Conservation (phyloP, 2,888 invertebrate genomes). For the Halictus ligatus region DNA sequence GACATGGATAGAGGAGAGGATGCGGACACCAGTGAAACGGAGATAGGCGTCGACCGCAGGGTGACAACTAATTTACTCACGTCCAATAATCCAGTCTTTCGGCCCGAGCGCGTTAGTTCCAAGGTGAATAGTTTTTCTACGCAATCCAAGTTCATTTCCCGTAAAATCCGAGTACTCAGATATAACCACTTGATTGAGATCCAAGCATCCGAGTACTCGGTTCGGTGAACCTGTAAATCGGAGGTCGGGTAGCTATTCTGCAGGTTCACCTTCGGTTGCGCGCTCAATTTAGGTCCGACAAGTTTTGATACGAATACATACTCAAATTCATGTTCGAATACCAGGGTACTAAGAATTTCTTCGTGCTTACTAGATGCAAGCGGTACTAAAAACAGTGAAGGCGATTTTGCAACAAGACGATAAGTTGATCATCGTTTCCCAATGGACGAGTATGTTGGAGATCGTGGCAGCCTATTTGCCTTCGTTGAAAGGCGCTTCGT, state of each 20-base stretch:
- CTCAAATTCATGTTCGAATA: background rate
- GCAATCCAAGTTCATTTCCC: too few species aligned
- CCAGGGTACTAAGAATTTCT: background rate
- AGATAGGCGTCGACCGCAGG: conserved; percentile 85
- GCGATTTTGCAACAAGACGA: conserved; percentile 85
- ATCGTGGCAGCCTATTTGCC: conserved; percentile 89
- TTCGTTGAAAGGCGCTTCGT: conserved; percentile 86
- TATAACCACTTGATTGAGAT: too few species aligned
- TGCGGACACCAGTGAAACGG: conserved; percentile 40
- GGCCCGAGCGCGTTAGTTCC: conserved; percentile 87
- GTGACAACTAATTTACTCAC: conserved; percentile 88
- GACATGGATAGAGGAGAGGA: background rate
- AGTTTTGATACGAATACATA: background rate
- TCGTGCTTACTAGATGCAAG: conserved; percentile 84
- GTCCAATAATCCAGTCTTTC: conserved; percentile 90
- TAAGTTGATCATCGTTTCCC: conserved; percentile 95
- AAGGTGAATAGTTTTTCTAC: conserved; percentile 83
- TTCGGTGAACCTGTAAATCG: too few species aligned
- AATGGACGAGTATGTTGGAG: conserved; percentile 94
- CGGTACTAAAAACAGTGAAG: conserved; percentile 86
- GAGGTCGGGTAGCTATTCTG: too few species aligned
- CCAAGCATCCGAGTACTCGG: too few species aligned
- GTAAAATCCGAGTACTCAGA: too few species aligned
- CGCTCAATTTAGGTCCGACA: too few species aligned
- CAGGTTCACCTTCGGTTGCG: too few species aligned